Percentiles rank a stretch among this genome's conserved stretches.
phyloP scores from a whole-genome alignment of 2,797 vertebrate genomes.

The Hippoglossus hippoglossus region DNA sequence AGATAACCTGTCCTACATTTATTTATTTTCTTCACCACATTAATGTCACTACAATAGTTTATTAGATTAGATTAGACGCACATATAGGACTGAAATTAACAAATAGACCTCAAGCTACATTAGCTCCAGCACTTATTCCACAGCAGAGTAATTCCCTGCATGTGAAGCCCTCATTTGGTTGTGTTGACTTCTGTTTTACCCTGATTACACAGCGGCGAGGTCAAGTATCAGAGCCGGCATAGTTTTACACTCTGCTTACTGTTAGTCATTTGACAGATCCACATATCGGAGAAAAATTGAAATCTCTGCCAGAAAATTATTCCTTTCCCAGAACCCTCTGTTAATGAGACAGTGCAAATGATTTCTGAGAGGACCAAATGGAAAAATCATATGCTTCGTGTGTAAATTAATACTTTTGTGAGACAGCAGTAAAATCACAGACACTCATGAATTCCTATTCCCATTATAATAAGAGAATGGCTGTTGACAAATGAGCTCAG shows the following conservation, averaged over 20 bases:
- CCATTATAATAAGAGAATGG: constrained; percentile 3
- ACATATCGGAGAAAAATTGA: constrained; percentile 26
- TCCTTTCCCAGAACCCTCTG: constrained; percentile 43
- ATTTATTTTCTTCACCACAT: too few species aligned
- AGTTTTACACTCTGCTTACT: constrained; percentile 30
- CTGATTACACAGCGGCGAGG: background rate
- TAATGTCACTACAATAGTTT: too few species aligned
- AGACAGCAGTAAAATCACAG: constrained; percentile 17
- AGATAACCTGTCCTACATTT: too few species aligned
- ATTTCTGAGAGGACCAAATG: constrained; percentile 30
- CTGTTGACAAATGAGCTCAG: constrained; percentile 49
- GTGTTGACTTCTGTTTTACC: background rate
- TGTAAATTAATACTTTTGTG: constrained; percentile 37
- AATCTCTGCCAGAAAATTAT: constrained; percentile 41
- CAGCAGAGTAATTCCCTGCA: background rate
- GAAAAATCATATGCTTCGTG: constrained; percentile 32
- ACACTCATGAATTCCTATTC: background rate
- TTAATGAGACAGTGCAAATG: constrained; percentile 47
- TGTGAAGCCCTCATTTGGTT: constrained; percentile 1
- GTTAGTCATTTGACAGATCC: constrained; percentile 23
- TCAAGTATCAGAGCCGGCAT: constrained; percentile 4
- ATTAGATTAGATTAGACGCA: too few species aligned
- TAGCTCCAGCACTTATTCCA: background rate
- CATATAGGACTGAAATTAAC: too few species aligned
- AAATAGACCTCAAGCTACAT: too few species aligned